A percentile compares a stretch with the other conserved stretches of the same genome.
These are phyloP conservation scores for Leptatherina wallacei DNA, from an alignment of 2,797 vertebrate species.

Conservation along the genomic window DNA sequence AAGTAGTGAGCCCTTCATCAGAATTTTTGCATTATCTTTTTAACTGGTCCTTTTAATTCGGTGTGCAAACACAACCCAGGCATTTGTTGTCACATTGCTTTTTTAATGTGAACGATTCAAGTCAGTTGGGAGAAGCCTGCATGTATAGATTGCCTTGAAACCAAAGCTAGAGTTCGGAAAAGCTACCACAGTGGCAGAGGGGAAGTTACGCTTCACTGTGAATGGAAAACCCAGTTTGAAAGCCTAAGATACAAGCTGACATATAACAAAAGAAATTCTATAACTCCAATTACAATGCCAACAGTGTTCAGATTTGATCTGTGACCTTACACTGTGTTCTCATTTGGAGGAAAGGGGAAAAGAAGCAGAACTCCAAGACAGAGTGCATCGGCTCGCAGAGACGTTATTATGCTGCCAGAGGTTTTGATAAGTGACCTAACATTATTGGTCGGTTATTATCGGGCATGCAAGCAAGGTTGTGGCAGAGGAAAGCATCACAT, in stretches of 20 bases:
- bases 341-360: slow-evolving; percentile 37
- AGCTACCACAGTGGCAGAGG: neutral
- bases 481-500: slow-evolving; percentile 38
- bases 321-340: slow-evolving; percentile 49
- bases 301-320: slow-evolving; percentile 52
- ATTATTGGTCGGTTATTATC: slow-evolving; percentile 44
- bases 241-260: slow-evolving; percentile 25
- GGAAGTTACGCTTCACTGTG: slow-evolving; percentile 20
- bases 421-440: slow-evolving; percentile 58
- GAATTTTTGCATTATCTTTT: slow-evolving; percentile 4
- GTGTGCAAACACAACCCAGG: neutral
- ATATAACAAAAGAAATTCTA: slow-evolving; percentile 39
- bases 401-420: slow-evolving; percentile 58
- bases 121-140: neutral
- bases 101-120: neutral
- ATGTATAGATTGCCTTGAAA: neutral
- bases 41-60: neutral
- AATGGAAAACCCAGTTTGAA: slow-evolving; percentile 28
- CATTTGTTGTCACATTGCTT: neutral
- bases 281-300: slow-evolving; percentile 41
- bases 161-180: slow-evolving; percentile 16
- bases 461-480: slow-evolving; percentile 25
- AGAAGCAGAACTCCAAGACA: slow-evolving; percentile 28
- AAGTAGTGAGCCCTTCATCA: neutral
- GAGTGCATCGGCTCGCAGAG: slow-evolving; percentile 38